Evolutionary conservation across 2,113 vertebrate genomes (phyloP), one percentile per base, ranked within the genome.

Genomic region (Elachura formosa): DNA sequence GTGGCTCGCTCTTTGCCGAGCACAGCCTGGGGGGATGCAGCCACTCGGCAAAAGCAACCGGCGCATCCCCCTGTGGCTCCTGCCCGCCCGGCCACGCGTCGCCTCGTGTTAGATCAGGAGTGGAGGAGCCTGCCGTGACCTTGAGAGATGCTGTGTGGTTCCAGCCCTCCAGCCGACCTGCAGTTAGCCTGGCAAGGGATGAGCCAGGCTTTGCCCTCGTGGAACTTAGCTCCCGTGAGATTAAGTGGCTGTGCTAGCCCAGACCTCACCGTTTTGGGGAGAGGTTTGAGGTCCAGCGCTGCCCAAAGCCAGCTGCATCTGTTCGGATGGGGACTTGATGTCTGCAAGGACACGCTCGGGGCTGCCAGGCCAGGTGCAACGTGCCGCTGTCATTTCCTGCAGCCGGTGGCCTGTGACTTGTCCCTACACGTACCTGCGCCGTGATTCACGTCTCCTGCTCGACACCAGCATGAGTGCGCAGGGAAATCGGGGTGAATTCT

Each of bases 81-180:
- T 10, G 74, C 34, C 56, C 2, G 5, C 29, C 28, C 0, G 5
- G 55, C 66, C 3, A 0, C 1, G 0, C 0, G 21, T 93, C n/a
- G 0, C 59, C 76, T 43, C 62, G 61, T 2, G 34, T 92, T 62
- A 82, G 2, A 72, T 85, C 85, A n/a, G 31, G 16, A 17, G 14
- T 0, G 5, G 17, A 38, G 43, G 56, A 68, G 34, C 62, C 76
- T 67, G 83, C 12, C 26, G 40, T 28, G 84, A 94, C 87, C 89
- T 91, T 89, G 89, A 33, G 76, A 59, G 56, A 38, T 2, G 8
- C 31, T 0, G 1, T 4, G 67, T 28, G 2, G 2, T 21, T 55
- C 43, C 0, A 0, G 8, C 64, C 19, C 54, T 29, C 17, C 7
- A 33, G 67, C 0, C 2, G 49, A 29, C 84, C 43, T 12, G 58